phyloP scores from a whole-genome alignment of 2,113 vertebrate genomes.

The Pomatorhinus ruficollis region DNA sequence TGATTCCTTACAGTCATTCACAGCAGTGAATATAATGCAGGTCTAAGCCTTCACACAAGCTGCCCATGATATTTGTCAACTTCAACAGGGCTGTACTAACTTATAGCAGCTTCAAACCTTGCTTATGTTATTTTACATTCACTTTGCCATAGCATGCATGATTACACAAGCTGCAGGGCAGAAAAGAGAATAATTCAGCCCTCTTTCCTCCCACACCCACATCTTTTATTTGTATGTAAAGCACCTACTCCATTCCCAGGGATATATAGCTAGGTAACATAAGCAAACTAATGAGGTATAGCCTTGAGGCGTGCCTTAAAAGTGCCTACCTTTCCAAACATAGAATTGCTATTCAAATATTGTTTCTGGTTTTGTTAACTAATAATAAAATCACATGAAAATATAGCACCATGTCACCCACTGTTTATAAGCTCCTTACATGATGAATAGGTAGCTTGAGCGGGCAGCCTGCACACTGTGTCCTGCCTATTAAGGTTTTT shows the following conservation, averaged over 20 bases:
- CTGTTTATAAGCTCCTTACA: neutral
- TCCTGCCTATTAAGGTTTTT: neutral
- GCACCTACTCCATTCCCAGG: neutral
- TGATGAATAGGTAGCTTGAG: neutral
- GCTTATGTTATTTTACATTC: slow-evolving; percentile 2
- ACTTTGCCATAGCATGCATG: neutral
- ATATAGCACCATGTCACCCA: neutral
- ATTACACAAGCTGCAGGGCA: slow-evolving; percentile 35
- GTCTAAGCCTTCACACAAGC: neutral
- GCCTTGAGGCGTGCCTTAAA: neutral
- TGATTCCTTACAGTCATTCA: neutral
- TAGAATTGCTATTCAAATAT: neutral
- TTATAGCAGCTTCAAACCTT: neutral
- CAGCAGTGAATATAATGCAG: neutral
- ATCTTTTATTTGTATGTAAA: slow-evolving; percentile 8
- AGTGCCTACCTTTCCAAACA: neutral
- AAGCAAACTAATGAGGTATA: slow-evolving; percentile 3
- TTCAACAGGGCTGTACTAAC: neutral
- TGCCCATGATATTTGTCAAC: neutral
- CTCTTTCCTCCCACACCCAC: neutral
- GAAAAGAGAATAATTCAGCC: slow-evolving; percentile 6
- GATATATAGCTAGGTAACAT: neutral
- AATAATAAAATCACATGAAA: neutral
- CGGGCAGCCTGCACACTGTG: neutral
- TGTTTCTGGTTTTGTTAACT: neutral